Evolutionary conservation across 2,797 vertebrate species (phyloP), one percentile per base, ranked within the genome.

Genomic region (Heteromormyrus szaboi): DNA sequence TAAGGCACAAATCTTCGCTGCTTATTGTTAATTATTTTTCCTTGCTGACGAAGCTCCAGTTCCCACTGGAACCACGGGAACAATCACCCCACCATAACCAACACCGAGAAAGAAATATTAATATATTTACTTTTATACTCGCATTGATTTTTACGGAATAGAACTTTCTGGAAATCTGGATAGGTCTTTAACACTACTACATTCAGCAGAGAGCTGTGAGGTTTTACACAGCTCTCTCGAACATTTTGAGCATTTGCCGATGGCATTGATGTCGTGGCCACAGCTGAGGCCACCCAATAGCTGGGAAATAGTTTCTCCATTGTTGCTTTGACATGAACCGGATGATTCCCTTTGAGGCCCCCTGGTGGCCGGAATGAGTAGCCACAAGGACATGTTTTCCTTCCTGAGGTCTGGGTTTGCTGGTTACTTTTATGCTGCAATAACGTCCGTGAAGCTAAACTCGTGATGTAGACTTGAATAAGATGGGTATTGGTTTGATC

Each of bases 391-490:
- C 25, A 4, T 41, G 72, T 44, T 19, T 44, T 44, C 37, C 37
- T 44, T 44, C 37, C 68, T 44, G 72, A 41, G 4, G 17, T 76
- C 17, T 6, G 1, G 11, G 68, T 5, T 76, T 76, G 12, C 72
- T 79, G 33, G 72, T 37, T 44, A 17, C 37, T 91, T 91, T 88
- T 93, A 92, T 89, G 88, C 91, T 87, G 68, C 48, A 89, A 87
- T 89, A 90, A 89, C 87, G 89, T 92, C 91, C 87, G 3, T 68
- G 65, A 68, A 85, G 88, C 90, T 87, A 90, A 88, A 68, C 91
- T 25, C 91, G 89, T 93, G 90, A 91, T 91, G 84, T 92, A 91
- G 91, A 96, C 94, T 95, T 95, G 93, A 95, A 93, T 93, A 90
- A 37, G 87, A 37, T 79, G 62, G 91, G 86, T 92, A 22, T 8